phyloP scores from a whole-genome alignment of 2,888 invertebrate genomes.

The Thalpophila matura region DNA sequence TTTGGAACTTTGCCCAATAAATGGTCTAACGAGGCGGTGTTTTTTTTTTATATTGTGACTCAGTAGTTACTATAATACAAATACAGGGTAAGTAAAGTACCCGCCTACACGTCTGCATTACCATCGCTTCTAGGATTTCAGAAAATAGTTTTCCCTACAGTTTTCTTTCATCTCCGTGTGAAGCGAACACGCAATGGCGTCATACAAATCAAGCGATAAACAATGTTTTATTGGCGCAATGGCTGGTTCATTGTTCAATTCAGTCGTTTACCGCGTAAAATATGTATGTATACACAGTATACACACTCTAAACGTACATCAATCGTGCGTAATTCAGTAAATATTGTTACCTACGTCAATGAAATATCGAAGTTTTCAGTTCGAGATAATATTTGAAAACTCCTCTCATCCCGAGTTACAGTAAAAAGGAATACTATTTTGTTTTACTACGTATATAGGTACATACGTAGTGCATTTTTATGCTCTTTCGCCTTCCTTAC shows the following conservation, averaged over 20 bases:
- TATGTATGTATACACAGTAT: conserved; percentile 52
- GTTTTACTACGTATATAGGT: background rate
- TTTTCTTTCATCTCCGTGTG: conserved; percentile 41
- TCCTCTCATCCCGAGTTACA: background rate
- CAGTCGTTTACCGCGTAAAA: conserved; percentile 54
- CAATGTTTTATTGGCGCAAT: conserved; percentile 53
- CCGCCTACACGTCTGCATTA: conserved; percentile 3
- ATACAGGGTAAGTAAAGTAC: background rate
- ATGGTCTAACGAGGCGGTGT: conserved; percentile 21
- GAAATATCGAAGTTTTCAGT: conserved; percentile 35
- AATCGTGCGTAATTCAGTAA: conserved; percentile 44
- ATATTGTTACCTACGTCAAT: conserved; percentile 53
- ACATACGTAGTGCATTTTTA: too few species aligned
- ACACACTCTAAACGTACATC: conserved; percentile 52
- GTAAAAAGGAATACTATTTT: too few species aligned
- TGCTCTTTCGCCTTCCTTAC: background rate
- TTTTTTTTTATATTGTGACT: conserved; percentile 32
- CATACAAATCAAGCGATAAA: conserved; percentile 57
- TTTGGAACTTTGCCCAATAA: conserved; percentile 42
- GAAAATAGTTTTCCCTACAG: conserved; percentile 13
- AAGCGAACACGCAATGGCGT: conserved; percentile 37
- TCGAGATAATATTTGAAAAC: conserved; percentile 23
- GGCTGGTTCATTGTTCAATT: conserved; percentile 58
- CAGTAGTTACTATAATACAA: background rate
- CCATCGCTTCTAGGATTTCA: background rate